Conservation (phyloP, 2,113 vertebrate species). For the Oryzias javanicus region DNA sequence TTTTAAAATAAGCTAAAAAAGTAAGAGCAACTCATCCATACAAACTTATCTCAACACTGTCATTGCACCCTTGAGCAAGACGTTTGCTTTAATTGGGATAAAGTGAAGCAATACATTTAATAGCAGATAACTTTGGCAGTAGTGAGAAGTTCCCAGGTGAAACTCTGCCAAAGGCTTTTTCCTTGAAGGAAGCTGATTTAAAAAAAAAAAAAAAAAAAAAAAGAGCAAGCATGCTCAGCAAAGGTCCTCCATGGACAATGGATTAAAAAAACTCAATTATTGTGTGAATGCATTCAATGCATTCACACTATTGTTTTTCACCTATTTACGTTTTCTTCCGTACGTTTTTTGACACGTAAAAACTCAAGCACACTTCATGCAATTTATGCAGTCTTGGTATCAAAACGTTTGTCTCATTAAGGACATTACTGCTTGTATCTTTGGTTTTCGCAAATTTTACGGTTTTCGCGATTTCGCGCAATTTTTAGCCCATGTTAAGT, state of each 20-base stretch:
- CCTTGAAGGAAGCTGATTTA: slow-evolving; percentile 33
- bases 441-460: too few species aligned
- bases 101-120: slow-evolving; percentile 28
- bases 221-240: not conserved
- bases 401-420: too few species aligned
- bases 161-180: slow-evolving; percentile 23
- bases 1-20: slow-evolving; percentile 32
- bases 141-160: slow-evolving; percentile 40
- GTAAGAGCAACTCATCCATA: slow-evolving; percentile 45
- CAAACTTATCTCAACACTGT: slow-evolving; percentile 47
- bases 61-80: slow-evolving; percentile 51
- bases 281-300: too few species aligned
- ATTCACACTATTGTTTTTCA: too few species aligned
- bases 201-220: slow-evolving; percentile 35
- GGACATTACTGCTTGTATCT: too few species aligned
- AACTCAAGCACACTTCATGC: too few species aligned
- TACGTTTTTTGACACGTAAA: too few species aligned
- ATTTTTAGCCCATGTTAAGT: too few species aligned
- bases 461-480: too few species aligned
- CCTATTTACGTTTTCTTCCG: too few species aligned
- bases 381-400: too few species aligned
- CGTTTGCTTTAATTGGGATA: slow-evolving; percentile 19
- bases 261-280: slow-evolving; percentile 26
- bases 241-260: slow-evolving; percentile 20
- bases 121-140: slow-evolving; percentile 23